phyloP scores from a whole-genome alignment of 2,888 invertebrate species.

The Bembecia ichneumoniformis region DNA sequence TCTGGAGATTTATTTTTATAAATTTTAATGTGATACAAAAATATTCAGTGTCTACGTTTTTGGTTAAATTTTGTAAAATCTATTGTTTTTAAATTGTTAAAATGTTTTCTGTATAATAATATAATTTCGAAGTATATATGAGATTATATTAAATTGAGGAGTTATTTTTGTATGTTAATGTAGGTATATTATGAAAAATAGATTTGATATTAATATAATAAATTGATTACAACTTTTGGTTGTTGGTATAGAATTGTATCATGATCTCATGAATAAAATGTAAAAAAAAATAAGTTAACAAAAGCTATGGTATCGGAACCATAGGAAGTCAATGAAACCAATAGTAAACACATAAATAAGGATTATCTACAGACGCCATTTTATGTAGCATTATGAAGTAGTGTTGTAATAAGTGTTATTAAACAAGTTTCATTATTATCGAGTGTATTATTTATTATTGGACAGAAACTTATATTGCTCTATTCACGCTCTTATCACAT shows the following conservation, averaged over 20 bases:
- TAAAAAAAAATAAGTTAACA: slow-evolving; percentile 17
- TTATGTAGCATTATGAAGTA: slow-evolving; percentile 55
- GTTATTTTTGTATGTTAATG: slow-evolving; percentile 58
- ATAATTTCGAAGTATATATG: slow-evolving; percentile 37
- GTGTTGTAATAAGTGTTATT: slow-evolving; percentile 40
- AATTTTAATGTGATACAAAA: not conserved
- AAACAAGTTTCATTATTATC: not conserved
- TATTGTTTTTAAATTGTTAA: not conserved
- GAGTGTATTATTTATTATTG: not conserved
- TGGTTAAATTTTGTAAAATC: not conserved
- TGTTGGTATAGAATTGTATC: not conserved
- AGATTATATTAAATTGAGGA: slow-evolving; percentile 50
- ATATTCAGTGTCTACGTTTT: not conserved
- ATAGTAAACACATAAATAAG: slow-evolving; percentile 27
- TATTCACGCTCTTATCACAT: no score
- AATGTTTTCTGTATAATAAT: slow-evolving; percentile 31
- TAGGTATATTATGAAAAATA: slow-evolving; percentile 17
- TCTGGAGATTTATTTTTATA: not conserved
- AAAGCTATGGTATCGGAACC: slow-evolving; percentile 20
- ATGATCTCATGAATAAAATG: slow-evolving; percentile 8
- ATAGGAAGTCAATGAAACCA: slow-evolving; percentile 26
- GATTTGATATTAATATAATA: slow-evolving; percentile 41
- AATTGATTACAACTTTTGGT: slow-evolving; percentile 4
- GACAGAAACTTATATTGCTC: no score
- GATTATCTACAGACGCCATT: slow-evolving; percentile 46